Evolutionary conservation across 2,888 invertebrate species (phyloP).

Genomic region (Scaptomyza parva): DNA sequence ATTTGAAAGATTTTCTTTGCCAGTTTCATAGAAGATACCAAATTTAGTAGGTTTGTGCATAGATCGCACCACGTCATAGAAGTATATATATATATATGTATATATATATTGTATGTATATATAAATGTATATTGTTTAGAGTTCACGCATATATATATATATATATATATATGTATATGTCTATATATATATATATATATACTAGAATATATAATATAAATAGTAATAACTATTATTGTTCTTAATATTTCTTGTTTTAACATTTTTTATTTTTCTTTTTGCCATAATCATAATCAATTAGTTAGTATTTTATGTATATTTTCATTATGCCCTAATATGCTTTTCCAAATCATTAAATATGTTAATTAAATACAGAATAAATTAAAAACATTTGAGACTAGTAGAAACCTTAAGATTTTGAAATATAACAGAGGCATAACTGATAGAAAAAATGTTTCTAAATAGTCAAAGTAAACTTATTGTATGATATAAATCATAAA

Average conservation of each 20-base stretch:
- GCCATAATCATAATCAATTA: conserved; percentile 60
- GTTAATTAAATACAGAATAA: conserved; percentile 24
- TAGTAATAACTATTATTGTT: conserved; percentile 85
- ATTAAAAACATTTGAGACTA: conserved; percentile 29
- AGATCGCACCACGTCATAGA: conserved; percentile 62
- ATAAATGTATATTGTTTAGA: conserved; percentile 65
- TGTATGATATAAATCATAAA: conserved; percentile 6
- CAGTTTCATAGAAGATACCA: conserved; percentile 52
- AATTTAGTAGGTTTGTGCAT: conserved; percentile 66
- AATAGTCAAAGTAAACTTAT: conserved; percentile 12
- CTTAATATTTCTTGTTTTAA: conserved; percentile 83
- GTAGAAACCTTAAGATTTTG: conserved; percentile 68
- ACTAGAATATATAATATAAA: conserved; percentile 83
- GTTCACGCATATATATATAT: conserved; percentile 27
- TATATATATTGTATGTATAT: conserved; percentile 56
- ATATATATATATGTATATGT: no score
- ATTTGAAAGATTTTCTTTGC: conserved; percentile 18
- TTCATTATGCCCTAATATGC: conserved; percentile 71
- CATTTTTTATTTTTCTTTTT: conserved; percentile 55
- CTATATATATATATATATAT: conserved; percentile 64
- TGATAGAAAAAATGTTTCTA: conserved; percentile 17
- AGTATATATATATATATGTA: conserved; percentile 61
- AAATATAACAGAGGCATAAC: conserved; percentile 22
- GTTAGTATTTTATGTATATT: conserved; percentile 77
- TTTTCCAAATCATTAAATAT: conserved; percentile 53